Base-by-base conservation (phyloP, 2,113 vertebrate species). In the Labeo catla region DNA sequence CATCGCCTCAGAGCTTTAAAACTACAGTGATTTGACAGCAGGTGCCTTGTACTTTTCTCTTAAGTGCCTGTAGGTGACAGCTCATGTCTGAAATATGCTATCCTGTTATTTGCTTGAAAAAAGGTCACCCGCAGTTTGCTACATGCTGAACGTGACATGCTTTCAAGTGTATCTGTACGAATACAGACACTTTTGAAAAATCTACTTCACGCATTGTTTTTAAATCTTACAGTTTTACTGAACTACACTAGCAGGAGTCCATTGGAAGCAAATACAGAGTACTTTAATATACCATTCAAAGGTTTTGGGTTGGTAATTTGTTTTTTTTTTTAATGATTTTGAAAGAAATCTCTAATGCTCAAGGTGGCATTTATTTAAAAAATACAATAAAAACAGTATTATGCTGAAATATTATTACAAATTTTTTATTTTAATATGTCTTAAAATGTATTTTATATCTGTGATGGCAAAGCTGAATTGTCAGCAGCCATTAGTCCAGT, bases 11-110 rank as follows among this genome's bases (percentile, higher is more conserved):
- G 50, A 39, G 39, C 39, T 39, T 68, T 76, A 76, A 70, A 87
- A 90, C 23, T 73, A 90, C 89, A 83, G 84, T 87, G 78, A 88
- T 91, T 91, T 89, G 80, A 13, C 81, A 72, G 47, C 59, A 86
- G 79, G 82, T 78, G 63, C 83, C 68, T 65, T 90, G 73, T 88
- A 83, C 78, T 87, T 89, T 90, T 88, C 86, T 76, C 36, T 36
- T n/a, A 81, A 78, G 54, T 65, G 83, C 54, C 39, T 43, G 49
- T 79, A 73, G 47, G 15, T 84, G 77, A 63, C 57, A n/a, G 76
- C 63, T 76, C 70, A 23, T 74, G 54, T 54, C 72, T 52, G 57
- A 78, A 73, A 76, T 83, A 54, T 81, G 34, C 70, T 76, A 86
- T 88, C 23, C 76, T 49, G n/a, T 86, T 12, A 59, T 61, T 66